These are phyloP conservation scores for Passer montanus DNA, from an alignment of 2,113 vertebrate genomes.

Conservation along the genomic window DNA sequence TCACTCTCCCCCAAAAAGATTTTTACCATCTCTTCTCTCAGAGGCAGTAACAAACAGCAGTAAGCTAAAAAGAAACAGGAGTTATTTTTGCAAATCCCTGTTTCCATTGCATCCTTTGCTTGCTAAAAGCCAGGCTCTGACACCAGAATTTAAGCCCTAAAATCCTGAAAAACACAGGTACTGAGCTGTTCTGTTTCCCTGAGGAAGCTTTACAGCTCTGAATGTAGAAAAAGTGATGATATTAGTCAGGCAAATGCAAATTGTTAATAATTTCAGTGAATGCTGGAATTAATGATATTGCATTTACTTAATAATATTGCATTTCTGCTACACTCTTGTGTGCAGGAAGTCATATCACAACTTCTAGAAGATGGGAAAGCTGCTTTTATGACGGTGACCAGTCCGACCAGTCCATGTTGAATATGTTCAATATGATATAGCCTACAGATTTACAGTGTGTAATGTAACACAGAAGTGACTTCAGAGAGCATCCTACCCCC, in stretches of 20 bases:
- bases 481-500: not conserved
- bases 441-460: not conserved
- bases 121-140: not conserved
- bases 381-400: not conserved
- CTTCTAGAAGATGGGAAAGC: not conserved
- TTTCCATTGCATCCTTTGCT: not conserved
- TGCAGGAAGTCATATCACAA: not conserved
- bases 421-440: not conserved
- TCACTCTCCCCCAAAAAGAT: not conserved
- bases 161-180: not conserved
- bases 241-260: not conserved
- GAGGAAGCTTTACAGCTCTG: not conserved
- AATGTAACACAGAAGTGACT: not conserved
- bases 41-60: not conserved
- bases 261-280: not conserved
- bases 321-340: not conserved
- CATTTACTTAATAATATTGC: not conserved
- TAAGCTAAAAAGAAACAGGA: not conserved
- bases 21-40: not conserved
- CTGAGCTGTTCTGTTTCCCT: not conserved
- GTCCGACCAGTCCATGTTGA: not conserved
- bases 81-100: not conserved
- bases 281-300: not conserved
- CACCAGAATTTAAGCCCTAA: not conserved
- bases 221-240: not conserved